These are phyloP conservation scores for Nyctibius bracteatus DNA, from an alignment of 2,113 vertebrate genomes.

Conservation along the genomic window DNA sequence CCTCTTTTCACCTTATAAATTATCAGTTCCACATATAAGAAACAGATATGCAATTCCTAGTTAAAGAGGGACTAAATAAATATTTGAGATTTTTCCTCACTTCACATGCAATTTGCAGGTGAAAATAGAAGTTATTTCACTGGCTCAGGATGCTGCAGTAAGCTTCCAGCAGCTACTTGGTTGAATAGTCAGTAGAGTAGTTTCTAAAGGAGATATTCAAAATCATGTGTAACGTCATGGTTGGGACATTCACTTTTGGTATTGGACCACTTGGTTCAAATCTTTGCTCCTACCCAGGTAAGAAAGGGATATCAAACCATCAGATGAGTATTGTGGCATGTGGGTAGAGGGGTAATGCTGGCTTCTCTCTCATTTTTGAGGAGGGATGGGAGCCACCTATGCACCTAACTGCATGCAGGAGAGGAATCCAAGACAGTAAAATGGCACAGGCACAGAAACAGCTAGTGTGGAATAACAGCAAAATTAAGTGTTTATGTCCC, in stretches of 20 bases:
- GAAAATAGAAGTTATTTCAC: not conserved
- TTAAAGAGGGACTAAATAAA: not conserved
- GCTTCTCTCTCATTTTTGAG: not conserved
- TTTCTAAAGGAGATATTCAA: not conserved
- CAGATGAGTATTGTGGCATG: not conserved
- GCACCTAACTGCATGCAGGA: not conserved
- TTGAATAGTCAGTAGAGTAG: not conserved
- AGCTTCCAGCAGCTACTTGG: not conserved
- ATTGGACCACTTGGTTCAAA: not conserved
- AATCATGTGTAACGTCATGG: fast-evolving
- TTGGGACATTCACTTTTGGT: not conserved
- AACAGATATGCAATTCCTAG: not conserved
- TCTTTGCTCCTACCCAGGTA: not conserved
- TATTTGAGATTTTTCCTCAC: not conserved
- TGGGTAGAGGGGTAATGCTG: not conserved
- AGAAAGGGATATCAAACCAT: not conserved
- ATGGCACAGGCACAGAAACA: not conserved
- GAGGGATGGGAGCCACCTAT: not conserved
- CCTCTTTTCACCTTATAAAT: not conserved
- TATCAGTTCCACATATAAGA: not conserved
- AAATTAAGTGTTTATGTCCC: not conserved
- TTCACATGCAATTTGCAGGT: not conserved
- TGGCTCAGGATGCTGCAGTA: not conserved
- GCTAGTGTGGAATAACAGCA: not conserved
- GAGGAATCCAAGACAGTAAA: not conserved